Evolutionary conservation across 2,113 vertebrate genomes (phyloP).

Genomic region (Rhipidura dahli): DNA sequence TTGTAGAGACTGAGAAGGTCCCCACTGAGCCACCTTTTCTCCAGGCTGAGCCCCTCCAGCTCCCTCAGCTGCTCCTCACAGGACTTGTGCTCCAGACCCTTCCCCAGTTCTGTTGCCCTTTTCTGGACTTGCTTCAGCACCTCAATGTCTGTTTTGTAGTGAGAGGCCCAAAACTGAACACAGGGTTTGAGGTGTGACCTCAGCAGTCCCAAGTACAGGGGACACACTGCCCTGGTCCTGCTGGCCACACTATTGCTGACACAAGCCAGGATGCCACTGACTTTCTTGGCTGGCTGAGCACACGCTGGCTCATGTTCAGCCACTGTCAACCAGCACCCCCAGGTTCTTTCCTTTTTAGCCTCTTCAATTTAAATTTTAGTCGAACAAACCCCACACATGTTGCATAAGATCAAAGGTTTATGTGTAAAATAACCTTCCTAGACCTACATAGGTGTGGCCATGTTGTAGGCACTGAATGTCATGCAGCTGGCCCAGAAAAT

Average conservation of each 20-base stretch:
- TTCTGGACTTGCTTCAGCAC: neutral
- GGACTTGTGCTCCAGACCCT: neutral
- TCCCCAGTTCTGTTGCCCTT: neutral
- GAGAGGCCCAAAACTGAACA: neutral
- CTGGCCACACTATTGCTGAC: neutral
- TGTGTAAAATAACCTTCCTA: neutral
- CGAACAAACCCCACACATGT: neutral
- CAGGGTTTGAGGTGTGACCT: neutral
- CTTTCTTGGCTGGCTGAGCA: neutral
- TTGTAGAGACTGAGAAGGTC: neutral
- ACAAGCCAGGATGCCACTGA: neutral
- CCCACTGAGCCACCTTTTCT: neutral
- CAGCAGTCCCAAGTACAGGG: neutral
- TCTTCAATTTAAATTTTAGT: neutral
- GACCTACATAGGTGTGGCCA: neutral
- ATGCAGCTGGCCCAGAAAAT: neutral
- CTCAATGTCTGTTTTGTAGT: neutral
- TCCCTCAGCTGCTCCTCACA: neutral
- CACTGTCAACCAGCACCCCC: neutral
- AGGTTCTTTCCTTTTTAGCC: neutral
- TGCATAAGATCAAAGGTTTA: neutral
- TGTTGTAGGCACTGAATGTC: neutral
- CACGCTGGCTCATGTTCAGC: rapidly evolving
- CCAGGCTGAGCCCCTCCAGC: neutral
- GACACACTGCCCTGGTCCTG: neutral